phyloP scores from a whole-genome alignment of 2,113 vertebrate genomes.

The Erythrocercus mccallii region DNA sequence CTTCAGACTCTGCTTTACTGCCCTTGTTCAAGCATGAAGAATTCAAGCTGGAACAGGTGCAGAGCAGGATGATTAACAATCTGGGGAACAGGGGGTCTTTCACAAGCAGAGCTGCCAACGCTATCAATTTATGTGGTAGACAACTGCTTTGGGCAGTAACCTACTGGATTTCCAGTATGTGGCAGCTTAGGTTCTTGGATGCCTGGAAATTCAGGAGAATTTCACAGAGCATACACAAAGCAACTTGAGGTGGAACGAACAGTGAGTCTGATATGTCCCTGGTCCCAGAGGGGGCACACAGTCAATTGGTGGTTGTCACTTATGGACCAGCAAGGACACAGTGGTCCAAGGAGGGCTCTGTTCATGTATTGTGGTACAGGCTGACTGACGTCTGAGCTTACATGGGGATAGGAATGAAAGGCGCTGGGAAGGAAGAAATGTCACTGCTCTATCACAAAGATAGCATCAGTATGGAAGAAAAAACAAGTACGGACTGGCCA shows the following conservation, averaged over 20 bases:
- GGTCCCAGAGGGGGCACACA: not conserved
- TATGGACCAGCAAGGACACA: not conserved
- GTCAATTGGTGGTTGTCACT: not conserved
- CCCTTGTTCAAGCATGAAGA: constrained; percentile 63
- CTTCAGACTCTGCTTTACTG: constrained; percentile 51
- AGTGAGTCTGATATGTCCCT: rapidly evolving
- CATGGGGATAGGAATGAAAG: not conserved
- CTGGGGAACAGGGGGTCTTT: constrained; percentile 59
- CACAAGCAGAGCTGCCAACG: constrained; percentile 57
- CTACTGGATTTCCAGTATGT: constrained; percentile 48
- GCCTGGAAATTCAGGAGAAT: constrained; percentile 44
- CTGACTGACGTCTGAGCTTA: not conserved
- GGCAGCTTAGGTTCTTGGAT: constrained; percentile 19
- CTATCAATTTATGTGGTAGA: constrained; percentile 67
- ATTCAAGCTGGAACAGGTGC: constrained; percentile 67
- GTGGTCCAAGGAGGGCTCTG: not conserved
- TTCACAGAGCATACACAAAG: constrained; percentile 11
- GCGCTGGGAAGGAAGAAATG: not conserved
- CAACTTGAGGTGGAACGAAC: not conserved
- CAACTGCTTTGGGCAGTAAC: constrained; percentile 64
- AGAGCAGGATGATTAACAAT: constrained; percentile 61
- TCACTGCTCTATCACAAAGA: not conserved
- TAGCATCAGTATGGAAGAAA: not conserved
- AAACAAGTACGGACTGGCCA: not conserved
- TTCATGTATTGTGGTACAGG: not conserved